A percentile compares a stretch with the other conserved stretches of the same genome.
Conservation (phyloP, 1,140 invertebrate genomes). For the Drosophila nigrodunni region DNA sequence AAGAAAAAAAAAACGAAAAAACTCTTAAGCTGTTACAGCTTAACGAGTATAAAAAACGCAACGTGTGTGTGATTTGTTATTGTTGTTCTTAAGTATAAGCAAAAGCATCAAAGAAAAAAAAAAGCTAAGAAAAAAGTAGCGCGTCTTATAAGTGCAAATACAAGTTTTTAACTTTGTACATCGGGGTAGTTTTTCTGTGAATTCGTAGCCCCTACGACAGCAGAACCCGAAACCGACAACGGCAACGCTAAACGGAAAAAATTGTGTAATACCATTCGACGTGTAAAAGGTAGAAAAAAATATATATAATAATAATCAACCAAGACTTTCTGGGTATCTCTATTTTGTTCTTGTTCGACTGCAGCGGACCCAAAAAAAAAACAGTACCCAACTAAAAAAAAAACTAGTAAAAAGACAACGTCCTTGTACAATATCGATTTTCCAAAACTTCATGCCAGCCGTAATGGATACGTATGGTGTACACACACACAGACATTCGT, state of each 20-base stretch:
- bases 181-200: constrained; percentile 75
- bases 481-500: constrained; percentile 8
- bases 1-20: constrained; percentile 38
- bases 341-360: constrained; percentile 37
- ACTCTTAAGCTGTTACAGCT: constrained; percentile 61
- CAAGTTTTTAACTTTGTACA: constrained; percentile 61
- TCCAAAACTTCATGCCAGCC: constrained; percentile 79
- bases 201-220: constrained; percentile 45
- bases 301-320: constrained; percentile 8
- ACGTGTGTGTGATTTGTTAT: constrained; percentile 78
- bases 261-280: constrained; percentile 76
- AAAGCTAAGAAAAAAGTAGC: constrained; percentile 42
- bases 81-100: constrained; percentile 43
- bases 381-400: constrained; percentile 39
- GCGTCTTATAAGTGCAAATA: constrained; percentile 59
- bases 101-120: background rate
- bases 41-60: constrained; percentile 59
- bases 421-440: constrained; percentile 84
- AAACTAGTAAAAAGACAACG: constrained; percentile 55
- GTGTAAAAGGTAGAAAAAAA: constrained; percentile 78
- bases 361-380: constrained; percentile 42
- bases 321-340: constrained; percentile 27
- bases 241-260: constrained; percentile 59
- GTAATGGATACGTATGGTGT: constrained; percentile 61
- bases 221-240: constrained; percentile 51